Evolutionary conservation across 2,797 vertebrate species (phyloP), one percentile per base, ranked within the genome.

Genomic region (Myiotriccus ornatus): DNA sequence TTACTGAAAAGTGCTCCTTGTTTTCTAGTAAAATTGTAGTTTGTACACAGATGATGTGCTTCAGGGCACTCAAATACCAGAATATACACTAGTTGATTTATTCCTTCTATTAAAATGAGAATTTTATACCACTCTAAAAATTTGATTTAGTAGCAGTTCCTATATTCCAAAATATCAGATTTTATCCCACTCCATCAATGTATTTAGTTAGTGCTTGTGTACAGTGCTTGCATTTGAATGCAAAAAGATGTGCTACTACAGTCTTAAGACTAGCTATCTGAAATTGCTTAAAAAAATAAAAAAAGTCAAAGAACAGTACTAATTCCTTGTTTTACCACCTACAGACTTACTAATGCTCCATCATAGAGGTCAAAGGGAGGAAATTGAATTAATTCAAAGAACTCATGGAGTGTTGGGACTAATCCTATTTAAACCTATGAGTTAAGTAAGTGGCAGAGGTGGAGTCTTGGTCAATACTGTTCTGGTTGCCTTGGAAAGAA

Each of bases 21-120:
- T 89, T 96, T 90, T 81, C 88, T 95, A 75, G 25, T 94, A 93
- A 94, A 96, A 90, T 56, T 80, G 50, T 63, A 35, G 52, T 88
- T 89, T 94, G 39, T 85, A 78, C 4, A 0, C 84, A 50, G 60
- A 81, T 94, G 68, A 63, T 63, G 8, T 84, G 81, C 95, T 94
- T 83, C 60, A 35, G 93, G 92, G 93, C 88, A 87, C 8, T 3
- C 56, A 67, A 79, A 82, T 67, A 65, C 47, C 74, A 44, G 68
- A 81, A 64, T 81, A 84, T 50, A 23, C 47, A 47, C 43, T 83
- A 44, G 35, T 65, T 94, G 81, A 89, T 67, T 34, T 79, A 84
- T 79, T 92, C 47, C 62, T 94, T 93, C 83, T 85, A 74, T 85
- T 94, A 94, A 93, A 44, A 15, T 91, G 77, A 84, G 63, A 77